Conservation (phyloP, 2,113 vertebrate species). For the Plotosus lineatus region DNA sequence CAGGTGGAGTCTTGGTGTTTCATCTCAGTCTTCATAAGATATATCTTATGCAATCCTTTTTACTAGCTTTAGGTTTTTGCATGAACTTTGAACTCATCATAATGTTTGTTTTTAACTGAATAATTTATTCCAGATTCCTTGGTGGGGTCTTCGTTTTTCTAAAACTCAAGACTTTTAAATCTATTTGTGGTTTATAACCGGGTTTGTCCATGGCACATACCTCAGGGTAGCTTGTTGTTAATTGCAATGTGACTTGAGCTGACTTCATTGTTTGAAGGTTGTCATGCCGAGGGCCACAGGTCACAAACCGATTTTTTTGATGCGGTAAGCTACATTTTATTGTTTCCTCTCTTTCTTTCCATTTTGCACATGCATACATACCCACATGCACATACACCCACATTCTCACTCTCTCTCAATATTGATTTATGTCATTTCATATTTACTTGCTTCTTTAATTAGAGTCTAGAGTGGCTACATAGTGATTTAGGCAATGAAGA, state of each 20-base stretch:
- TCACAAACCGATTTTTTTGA: no score
- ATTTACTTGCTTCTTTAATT: constrained; percentile 40
- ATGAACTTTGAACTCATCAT: neutral
- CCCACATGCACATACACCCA: neutral
- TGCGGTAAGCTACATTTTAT: no score
- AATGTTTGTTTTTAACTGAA: neutral
- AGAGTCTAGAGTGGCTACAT: constrained; percentile 23
- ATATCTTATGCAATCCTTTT: neutral
- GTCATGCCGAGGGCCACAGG: neutral
- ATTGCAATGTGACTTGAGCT: neutral
- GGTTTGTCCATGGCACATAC: neutral
- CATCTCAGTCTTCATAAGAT: neutral
- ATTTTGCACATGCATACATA: neutral
- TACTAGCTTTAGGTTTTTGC: neutral
- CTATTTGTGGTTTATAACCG: neutral
- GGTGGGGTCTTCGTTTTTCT: neutral
- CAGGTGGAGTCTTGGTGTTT: neutral
- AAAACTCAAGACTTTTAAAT: neutral
- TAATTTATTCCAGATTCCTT: neutral
- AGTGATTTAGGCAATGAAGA: constrained; percentile 35
- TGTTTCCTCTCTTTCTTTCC: neutral
- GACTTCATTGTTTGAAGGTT: constrained; percentile 10
- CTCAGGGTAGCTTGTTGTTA: neutral
- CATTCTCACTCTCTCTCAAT: constrained; percentile 14
- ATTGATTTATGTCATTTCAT: constrained; percentile 4